Conservation (phyloP, 2,888 invertebrate species). For the Plagodis dolabraria region DNA sequence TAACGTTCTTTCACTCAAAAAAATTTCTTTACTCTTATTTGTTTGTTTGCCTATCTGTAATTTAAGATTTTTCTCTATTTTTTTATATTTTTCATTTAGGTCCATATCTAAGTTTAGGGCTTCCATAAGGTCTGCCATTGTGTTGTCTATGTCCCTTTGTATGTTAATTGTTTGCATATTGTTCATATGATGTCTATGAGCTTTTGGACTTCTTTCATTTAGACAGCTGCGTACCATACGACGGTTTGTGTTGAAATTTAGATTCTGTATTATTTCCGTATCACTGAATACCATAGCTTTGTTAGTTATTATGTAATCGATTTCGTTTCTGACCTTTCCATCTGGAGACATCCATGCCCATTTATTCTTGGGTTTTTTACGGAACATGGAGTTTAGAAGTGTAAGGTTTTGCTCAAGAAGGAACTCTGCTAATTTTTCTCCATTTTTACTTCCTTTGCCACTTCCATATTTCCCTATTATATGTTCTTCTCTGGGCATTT, state of each 20-base stretch:
- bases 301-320: background rate
- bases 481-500: constrained; percentile 12
- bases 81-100: constrained; percentile 4
- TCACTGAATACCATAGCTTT: constrained; percentile 1
- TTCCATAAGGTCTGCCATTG: background rate
- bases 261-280: background rate
- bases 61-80: constrained; percentile 7
- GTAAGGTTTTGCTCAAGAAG: constrained; percentile 24
- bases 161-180: background rate
- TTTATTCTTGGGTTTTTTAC: constrained; percentile 24
- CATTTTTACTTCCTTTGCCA: constrained; percentile 29
- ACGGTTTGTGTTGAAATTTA: constrained; percentile 7
- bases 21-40: constrained; percentile 24
- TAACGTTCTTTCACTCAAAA: constrained; percentile 14
- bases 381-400: constrained; percentile 24
- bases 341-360: constrained; percentile 19
- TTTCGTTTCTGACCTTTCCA: constrained; percentile 28
- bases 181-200: background rate
- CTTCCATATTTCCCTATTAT: constrained; percentile 22
- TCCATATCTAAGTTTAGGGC: background rate
- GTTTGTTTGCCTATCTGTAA: constrained; percentile 10
- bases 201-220: background rate
- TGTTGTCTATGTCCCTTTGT: background rate
- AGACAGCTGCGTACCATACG: constrained; percentile 21
- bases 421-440: constrained; percentile 24